Evolutionary conservation across 2,113 vertebrate species (phyloP).

Genomic region (Syngnathus floridae): DNA sequence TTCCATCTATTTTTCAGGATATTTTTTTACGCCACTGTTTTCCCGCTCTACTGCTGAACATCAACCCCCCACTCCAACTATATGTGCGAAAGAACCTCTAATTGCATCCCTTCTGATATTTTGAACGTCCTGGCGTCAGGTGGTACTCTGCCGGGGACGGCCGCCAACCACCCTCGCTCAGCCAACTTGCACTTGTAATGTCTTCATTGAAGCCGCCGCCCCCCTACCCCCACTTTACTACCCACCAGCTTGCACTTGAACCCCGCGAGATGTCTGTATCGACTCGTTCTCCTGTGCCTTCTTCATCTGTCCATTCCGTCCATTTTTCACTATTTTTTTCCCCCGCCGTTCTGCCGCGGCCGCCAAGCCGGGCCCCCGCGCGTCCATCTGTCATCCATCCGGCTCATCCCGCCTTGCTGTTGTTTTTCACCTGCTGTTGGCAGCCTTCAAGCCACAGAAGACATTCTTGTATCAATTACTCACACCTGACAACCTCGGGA

Average conservation of each 20-base stretch:
- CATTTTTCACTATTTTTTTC: neutral
- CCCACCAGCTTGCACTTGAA: neutral
- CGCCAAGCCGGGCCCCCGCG: neutral
- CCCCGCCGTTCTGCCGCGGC: neutral
- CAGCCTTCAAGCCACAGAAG: conserved; percentile 18
- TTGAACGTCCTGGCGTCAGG: no score
- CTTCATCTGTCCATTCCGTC: conserved; percentile 2
- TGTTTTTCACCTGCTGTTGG: conserved; percentile 53
- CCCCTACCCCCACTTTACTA: neutral
- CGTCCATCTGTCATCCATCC: conserved; percentile 52
- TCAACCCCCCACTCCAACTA: neutral
- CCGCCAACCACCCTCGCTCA: neutral
- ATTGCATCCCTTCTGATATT: no score
- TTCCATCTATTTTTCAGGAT: neutral
- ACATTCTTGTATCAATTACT: conserved; percentile 59
- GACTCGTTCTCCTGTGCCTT: neutral
- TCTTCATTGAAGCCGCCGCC: neutral
- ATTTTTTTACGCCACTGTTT: neutral
- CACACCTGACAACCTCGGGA: conserved; percentile 27
- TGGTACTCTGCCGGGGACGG: neutral
- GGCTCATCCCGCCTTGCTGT: conserved; percentile 43
- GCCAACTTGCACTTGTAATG: no score
- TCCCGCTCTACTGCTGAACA: no score
- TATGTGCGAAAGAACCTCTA: no score
- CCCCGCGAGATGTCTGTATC: neutral